A percentile compares a stretch with the other conserved stretches of the same genome.
phyloP scores from a whole-genome alignment of 2,113 vertebrate genomes.

The Chaetodon trifascialis region DNA sequence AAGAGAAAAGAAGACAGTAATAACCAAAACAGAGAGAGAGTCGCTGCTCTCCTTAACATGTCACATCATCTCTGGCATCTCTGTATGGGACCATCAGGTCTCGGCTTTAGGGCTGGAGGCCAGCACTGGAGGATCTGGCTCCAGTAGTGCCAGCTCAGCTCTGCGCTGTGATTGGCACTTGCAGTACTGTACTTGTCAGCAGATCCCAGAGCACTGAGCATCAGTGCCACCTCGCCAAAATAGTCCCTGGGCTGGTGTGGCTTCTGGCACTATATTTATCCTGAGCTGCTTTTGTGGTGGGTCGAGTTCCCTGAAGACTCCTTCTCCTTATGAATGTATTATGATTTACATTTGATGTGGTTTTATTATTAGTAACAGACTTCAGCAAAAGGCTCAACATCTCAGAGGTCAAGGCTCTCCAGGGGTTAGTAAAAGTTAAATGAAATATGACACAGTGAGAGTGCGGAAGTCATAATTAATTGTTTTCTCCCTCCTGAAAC shows the following conservation, averaged over 20 bases:
- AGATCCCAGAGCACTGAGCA: conserved; percentile 72
- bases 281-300: conserved; percentile 67
- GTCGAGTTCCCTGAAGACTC: conserved; percentile 50
- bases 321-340: conserved; percentile 67
- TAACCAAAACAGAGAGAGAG: conserved; percentile 6
- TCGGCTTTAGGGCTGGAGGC: conserved; percentile 41
- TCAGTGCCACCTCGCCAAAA: conserved; percentile 80
- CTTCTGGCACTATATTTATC: conserved; percentile 75
- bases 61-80: conserved; percentile 50
- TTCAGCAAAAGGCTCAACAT: conserved; percentile 10
- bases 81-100: conserved; percentile 36
- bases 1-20: conserved; percentile 8
- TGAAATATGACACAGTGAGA: conserved; percentile 20
- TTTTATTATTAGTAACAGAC: conserved; percentile 53
- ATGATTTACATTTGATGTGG: conserved; percentile 56
- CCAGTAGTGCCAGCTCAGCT: conserved; percentile 72
- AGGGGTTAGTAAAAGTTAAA: conserved; percentile 7
- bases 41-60: conserved; percentile 21
- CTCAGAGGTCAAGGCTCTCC: conserved; percentile 21
- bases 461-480: conserved; percentile 18
- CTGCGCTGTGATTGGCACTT: conserved; percentile 66
- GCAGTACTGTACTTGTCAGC: conserved; percentile 83
- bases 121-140: conserved; percentile 57
- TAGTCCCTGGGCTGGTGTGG: conserved; percentile 74
- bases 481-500: not conserved